Base-by-base conservation (phyloP, 1,140 invertebrate genomes). In the Drosophila tropicalis region DNA sequence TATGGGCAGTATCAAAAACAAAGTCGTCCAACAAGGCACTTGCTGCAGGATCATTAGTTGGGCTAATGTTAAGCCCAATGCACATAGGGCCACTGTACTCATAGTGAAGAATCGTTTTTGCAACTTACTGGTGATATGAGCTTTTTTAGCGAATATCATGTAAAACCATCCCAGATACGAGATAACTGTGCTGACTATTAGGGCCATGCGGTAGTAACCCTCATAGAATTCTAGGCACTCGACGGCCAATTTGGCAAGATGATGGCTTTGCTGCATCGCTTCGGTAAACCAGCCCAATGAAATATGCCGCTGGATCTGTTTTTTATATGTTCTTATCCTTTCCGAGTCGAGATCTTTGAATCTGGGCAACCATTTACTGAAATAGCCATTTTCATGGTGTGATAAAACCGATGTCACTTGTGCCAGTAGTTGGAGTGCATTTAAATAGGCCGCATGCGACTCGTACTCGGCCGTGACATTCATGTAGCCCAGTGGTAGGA, bases 151-250 rank as follows among this genome's bases (percentile, higher is more conserved):
- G 5, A 71, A 0, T 10, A 90, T 25, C 34, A 69, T 76, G 6
- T 70, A 73, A 70, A 96, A 95, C 96, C 96, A 97, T 3, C 95
- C 95, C 40, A 96, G 41, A 89, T 95, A 95, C 5, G 95, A 93
- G 22, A 94, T 75, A 22, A 94, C 93, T 12, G 94, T 92, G 57
- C 93, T 92, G 65, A 93, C 85, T 67, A 95, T 92, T 5, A 97
- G 84, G 54, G 95, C 93, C 40, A 92, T 86, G 79, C 95, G 94
- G 90, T 96, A 96, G 92, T 97, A 97, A 67, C 94, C 94, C 62
- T 96, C 95, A 81, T 96, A 97, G 84, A 96, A 97, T 7, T 93
- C 92, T 5, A 96, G 83, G 22, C 95, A 96, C 64, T 93, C 79
- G 29, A 96, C 76, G 64, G 94, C 62, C 22, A 68, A 10, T 1